Conservation (phyloP, 2,888 invertebrate genomes). For the Ditula angustiorana region DNA sequence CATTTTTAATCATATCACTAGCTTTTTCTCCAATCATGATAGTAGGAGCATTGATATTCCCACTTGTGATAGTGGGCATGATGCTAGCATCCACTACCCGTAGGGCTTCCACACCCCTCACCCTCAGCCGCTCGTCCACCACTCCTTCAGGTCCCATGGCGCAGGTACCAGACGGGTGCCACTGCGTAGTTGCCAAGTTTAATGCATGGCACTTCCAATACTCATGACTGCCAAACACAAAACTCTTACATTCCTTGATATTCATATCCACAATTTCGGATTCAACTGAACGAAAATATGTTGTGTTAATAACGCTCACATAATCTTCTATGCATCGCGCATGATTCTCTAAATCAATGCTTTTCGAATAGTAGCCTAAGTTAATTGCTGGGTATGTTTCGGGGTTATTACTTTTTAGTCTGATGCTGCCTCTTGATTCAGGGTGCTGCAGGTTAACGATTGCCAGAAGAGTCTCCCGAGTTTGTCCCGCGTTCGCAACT, state of each 20-base stretch:
- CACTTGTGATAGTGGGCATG: constrained; percentile 90
- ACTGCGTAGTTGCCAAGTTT: constrained; percentile 41
- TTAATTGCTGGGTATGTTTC: constrained; percentile 52
- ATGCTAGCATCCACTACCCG: constrained; percentile 90
- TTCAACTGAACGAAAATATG: constrained; percentile 46
- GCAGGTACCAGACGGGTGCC: constrained; percentile 47
- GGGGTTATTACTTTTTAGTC: constrained; percentile 54
- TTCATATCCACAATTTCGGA: constrained; percentile 49
- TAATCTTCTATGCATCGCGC: constrained; percentile 50
- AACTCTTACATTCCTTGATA: constrained; percentile 53
- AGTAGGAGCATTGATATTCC: constrained; percentile 90
- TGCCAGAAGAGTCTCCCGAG: neutral
- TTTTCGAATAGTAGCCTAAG: constrained; percentile 54
- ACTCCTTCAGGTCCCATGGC: constrained; percentile 46
- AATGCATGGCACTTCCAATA: constrained; percentile 47
- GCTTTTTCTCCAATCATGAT: constrained; percentile 90
- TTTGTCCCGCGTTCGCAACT: constrained; percentile 9
- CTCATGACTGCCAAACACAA: constrained; percentile 30
- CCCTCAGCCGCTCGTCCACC: constrained; percentile 45
- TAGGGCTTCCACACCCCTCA: constrained; percentile 58
- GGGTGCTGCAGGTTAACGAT: constrained; percentile 32
- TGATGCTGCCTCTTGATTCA: constrained; percentile 58
- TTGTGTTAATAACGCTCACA: constrained; percentile 46
- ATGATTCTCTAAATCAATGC: constrained; percentile 50
- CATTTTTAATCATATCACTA: constrained; percentile 22